These are phyloP conservation scores for Ischnus inquisitorius DNA, from an alignment of 2,888 invertebrate species.

Conservation along the genomic window DNA sequence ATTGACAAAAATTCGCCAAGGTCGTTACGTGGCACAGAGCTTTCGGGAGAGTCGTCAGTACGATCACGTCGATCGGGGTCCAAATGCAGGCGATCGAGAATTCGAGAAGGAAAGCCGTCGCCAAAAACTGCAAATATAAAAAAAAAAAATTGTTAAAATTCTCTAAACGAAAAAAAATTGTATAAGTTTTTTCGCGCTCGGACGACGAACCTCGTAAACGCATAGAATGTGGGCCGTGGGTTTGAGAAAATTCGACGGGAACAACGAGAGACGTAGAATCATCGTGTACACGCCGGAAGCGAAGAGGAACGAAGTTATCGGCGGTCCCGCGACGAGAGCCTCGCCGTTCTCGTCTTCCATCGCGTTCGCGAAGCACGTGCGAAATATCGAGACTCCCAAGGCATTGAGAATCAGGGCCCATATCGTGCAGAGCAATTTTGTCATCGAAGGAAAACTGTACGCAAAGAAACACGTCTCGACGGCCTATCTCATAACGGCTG, in stretches of 20 bases:
- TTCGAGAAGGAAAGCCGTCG: conserved; percentile 79
- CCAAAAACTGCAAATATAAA: conserved; percentile 76
- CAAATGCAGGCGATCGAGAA: conserved; percentile 79
- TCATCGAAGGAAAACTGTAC: conserved; percentile 72
- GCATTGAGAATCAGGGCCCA: conserved; percentile 78
- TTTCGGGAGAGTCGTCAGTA: conserved; percentile 75
- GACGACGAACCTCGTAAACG: conserved; percentile 76
- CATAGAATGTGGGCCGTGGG: conserved; percentile 72
- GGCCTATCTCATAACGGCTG: conserved; percentile 14
- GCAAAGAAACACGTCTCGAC: background rate
- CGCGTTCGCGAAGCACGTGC: conserved; percentile 77
- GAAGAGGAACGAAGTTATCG: conserved; percentile 77
- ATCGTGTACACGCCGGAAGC: conserved; percentile 77
- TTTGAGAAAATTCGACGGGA: conserved; percentile 76
- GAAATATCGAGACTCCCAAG: conserved; percentile 76
- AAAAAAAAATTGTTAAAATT: background rate
- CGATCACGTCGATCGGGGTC: conserved; percentile 79
- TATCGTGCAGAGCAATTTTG: conserved; percentile 77
- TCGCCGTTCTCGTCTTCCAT: conserved; percentile 78
- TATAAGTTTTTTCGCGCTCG: conserved; percentile 17
- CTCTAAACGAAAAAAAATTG: background rate
- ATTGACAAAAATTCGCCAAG: no score
- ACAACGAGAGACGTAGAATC: conserved; percentile 72
- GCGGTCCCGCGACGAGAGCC: conserved; percentile 73
- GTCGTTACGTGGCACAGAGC: conserved; percentile 75